Evolutionary conservation across 1,140 invertebrate species (phyloP).

Genomic region (Drosophila quadrilineata): DNA sequence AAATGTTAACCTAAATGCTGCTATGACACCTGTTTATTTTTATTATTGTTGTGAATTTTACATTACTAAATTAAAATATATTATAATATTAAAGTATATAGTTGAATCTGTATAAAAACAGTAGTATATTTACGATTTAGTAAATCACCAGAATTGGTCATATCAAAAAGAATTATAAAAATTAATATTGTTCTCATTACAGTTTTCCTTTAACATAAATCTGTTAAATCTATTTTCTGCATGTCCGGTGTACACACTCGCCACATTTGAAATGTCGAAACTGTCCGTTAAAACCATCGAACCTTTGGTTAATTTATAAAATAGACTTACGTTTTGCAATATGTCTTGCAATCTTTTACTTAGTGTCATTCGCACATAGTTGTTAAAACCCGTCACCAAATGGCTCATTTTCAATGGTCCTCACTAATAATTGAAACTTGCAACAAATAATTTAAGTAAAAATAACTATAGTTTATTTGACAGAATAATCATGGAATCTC

Average conservation of each 20-base stretch:
- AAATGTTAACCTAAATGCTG: neutral
- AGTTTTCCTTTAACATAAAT: too few relatives aligned
- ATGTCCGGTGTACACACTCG: neutral
- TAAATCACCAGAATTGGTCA: too few relatives aligned
- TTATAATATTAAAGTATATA: neutral
- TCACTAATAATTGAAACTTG: neutral
- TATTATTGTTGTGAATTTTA: neutral
- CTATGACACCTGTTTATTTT: conserved; percentile 3
- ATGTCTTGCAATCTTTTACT: neutral
- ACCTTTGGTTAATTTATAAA: neutral
- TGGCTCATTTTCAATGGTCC: neutral
- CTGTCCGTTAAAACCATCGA: neutral
- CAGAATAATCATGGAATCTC: conserved; percentile 36
- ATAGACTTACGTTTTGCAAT: conserved; percentile 19
- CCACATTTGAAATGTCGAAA: neutral
- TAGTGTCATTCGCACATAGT: neutral
- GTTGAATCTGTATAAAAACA: too few relatives aligned
- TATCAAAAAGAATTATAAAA: too few relatives aligned
- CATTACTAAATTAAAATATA: neutral
- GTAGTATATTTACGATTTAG: too few relatives aligned
- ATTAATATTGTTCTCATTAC: neutral
- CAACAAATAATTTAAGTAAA: conserved; percentile 4
- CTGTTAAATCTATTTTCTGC: too few relatives aligned
- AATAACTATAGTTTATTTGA: conserved; percentile 27
- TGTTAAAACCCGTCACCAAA: neutral